Percentiles rank a stretch among this genome's conserved stretches.
Conservation (phyloP, 2,113 vertebrate genomes). For the Chascanopsetta lugubris region DNA sequence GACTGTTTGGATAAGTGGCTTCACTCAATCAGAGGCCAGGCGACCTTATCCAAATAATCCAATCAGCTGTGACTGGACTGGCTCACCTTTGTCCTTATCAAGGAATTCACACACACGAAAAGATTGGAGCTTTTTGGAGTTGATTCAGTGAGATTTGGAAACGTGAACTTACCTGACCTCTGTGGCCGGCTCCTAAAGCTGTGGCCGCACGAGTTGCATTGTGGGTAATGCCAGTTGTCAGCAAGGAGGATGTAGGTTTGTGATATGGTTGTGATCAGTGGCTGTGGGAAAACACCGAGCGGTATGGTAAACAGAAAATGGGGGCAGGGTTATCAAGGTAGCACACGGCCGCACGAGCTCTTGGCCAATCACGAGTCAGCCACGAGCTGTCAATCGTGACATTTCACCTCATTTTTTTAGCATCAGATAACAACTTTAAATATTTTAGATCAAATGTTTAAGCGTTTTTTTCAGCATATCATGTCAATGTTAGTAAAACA, state of each 20-base stretch:
- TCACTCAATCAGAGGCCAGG: constrained; percentile 47
- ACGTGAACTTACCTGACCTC: not conserved
- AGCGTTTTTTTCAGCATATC: too few relatives aligned
- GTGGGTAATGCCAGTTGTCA: not conserved
- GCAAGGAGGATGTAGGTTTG: too few relatives aligned
- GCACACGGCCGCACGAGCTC: too few relatives aligned
- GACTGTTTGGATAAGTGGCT: constrained; percentile 55
- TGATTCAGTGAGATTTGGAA: not conserved
- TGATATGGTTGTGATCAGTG: too few relatives aligned
- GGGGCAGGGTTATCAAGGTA: not conserved
- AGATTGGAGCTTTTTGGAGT: not conserved
- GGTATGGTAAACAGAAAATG: too few relatives aligned
- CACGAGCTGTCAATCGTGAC: too few relatives aligned
- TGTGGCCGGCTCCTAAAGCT: not conserved
- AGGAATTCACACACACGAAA: not conserved
- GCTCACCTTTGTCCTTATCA: constrained; percentile 26
- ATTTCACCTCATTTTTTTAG: too few relatives aligned
- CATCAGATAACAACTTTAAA: too few relatives aligned
- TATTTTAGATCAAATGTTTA: too few relatives aligned
- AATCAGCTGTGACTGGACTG: constrained; percentile 47
- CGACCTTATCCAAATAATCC: constrained; percentile 56
- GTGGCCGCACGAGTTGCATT: not conserved
- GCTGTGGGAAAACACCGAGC: too few relatives aligned
- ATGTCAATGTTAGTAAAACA: too few relatives aligned
- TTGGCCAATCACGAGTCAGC: too few relatives aligned